phyloP scores from a whole-genome alignment of 2,888 invertebrate species.

The Folsomia manolachei region DNA sequence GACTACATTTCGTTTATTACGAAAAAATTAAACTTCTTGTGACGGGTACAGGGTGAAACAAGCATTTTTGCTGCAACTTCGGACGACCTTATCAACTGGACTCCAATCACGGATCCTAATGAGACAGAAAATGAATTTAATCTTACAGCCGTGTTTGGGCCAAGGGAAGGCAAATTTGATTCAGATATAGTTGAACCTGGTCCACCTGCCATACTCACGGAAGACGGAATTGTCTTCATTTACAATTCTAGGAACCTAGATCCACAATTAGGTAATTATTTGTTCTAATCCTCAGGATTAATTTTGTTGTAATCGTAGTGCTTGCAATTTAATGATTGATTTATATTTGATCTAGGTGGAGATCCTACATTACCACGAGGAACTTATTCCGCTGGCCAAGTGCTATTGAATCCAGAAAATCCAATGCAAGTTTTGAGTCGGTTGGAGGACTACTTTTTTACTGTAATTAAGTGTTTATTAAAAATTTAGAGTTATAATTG shows the following conservation, averaged over 20 bases:
- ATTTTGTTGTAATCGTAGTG: too few relatives aligned
- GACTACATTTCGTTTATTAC: too few relatives aligned
- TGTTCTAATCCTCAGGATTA: too few relatives aligned
- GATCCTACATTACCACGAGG: conserved; percentile 28
- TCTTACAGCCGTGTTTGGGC: conserved; percentile 21
- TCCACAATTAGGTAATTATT: background rate
- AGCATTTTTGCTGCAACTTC: conserved; percentile 39
- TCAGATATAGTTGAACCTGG: conserved; percentile 37
- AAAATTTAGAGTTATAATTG: background rate
- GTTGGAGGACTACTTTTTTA: conserved; percentile 31
- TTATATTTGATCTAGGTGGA: too few relatives aligned
- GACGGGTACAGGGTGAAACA: too few relatives aligned
- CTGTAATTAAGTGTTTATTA: background rate
- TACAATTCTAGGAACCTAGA: conserved; percentile 33
- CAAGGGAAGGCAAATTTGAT: conserved; percentile 34
- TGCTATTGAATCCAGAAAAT: conserved; percentile 21
- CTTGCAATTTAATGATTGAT: too few relatives aligned
- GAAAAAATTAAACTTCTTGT: too few relatives aligned
- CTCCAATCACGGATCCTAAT: conserved; percentile 23
- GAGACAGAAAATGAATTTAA: conserved; percentile 14
- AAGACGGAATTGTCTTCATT: conserved; percentile 30
- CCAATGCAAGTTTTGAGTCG: conserved; percentile 25
- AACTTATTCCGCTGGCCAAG: conserved; percentile 38
- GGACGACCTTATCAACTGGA: conserved; percentile 39
- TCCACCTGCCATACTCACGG: conserved; percentile 29